phyloP scores from a whole-genome alignment of 1,140 invertebrate genomes.

The Lethocerus indicus region DNA sequence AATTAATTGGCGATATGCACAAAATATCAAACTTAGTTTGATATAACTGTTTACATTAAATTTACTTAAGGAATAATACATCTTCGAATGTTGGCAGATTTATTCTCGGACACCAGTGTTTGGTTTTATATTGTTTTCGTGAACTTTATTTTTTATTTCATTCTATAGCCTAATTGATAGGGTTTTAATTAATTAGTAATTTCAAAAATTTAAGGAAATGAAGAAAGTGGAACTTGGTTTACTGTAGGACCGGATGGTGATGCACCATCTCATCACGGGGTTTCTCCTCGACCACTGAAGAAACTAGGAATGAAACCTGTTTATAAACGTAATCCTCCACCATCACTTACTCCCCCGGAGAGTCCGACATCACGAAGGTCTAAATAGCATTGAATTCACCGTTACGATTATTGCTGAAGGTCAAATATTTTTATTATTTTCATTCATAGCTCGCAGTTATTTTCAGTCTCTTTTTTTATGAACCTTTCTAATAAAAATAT shows the following conservation, averaged over 20 bases:
- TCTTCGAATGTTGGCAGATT: background rate
- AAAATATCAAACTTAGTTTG: background rate
- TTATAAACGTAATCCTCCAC: slow-evolving; percentile 6
- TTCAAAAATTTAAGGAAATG: slow-evolving; percentile 23
- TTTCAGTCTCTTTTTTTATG: background rate
- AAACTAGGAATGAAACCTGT: slow-evolving; percentile 23
- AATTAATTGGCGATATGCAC: too few species aligned
- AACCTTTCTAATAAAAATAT: too few species aligned
- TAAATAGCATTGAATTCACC: slow-evolving; percentile 12
- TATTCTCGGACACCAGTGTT: background rate
- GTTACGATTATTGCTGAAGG: background rate
- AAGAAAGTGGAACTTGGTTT: slow-evolving; percentile 29
- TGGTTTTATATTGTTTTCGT: background rate
- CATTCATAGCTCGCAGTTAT: background rate
- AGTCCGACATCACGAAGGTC: slow-evolving; percentile 19
- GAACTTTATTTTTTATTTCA: background rate
- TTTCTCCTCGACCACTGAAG: slow-evolving; percentile 33
- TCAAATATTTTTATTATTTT: background rate
- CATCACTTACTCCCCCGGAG: slow-evolving; percentile 17
- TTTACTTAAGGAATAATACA: background rate
- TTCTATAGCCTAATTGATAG: background rate
- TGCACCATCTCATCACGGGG: slow-evolving; percentile 26
- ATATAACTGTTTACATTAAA: background rate
- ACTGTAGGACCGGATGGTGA: slow-evolving; percentile 25
- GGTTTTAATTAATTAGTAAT: slow-evolving; percentile 3